Evolutionary conservation across 2,888 invertebrate genomes (phyloP).

Genomic region (Biston betularia): DNA sequence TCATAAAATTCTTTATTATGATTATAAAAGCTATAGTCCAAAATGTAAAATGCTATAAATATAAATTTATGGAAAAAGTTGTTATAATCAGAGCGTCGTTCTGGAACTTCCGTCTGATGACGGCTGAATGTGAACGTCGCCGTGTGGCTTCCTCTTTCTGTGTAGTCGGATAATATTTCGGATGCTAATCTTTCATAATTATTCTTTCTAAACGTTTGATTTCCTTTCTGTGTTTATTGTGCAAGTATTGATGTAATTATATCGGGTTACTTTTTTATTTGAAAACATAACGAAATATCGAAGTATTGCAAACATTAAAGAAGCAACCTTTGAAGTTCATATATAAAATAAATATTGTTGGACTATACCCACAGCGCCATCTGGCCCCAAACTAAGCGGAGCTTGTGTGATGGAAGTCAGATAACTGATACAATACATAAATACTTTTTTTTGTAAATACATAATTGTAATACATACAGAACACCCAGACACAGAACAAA

Average conservation of each 20-base stretch:
- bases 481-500: no score
- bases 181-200: conserved; percentile 31
- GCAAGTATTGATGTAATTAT: conserved; percentile 1
- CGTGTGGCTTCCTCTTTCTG: conserved; percentile 38
- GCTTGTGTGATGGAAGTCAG: no score
- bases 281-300: no score
- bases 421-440: no score
- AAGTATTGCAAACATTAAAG: no score
- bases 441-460: no score
- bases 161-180: conserved; percentile 33
- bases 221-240: conserved; percentile 14
- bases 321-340: no score
- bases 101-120: conserved; percentile 67
- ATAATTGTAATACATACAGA: no score
- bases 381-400: no score
- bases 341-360: no score
- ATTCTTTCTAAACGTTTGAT: conserved; percentile 15
- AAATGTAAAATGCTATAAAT: conserved; percentile 43
- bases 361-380: no score
- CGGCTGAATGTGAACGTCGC: conserved; percentile 44
- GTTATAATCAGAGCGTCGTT: conserved; percentile 67
- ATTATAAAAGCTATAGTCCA: conserved; percentile 69
- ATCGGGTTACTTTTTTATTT: neutral
- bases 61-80: conserved; percentile 69
- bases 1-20: conserved; percentile 82